Percentiles rank a stretch among this genome's conserved stretches.
phyloP scores from a whole-genome alignment of 2,888 invertebrate species.

The Physocephala rufipes region DNA sequence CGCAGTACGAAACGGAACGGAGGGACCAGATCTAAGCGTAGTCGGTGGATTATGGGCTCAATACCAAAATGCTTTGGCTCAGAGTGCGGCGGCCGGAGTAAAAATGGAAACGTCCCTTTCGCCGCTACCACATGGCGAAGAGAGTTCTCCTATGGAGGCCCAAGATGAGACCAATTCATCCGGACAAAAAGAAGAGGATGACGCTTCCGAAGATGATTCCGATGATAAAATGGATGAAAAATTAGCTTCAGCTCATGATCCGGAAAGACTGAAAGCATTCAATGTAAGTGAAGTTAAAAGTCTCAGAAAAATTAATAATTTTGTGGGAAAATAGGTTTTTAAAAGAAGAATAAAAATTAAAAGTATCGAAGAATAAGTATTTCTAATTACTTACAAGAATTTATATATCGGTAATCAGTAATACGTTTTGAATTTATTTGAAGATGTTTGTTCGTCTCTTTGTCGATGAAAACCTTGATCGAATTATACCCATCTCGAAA shows the following conservation, averaged over 20 bases:
- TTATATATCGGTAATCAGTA: not conserved
- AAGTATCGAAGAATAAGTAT: not conserved
- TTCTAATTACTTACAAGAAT: not conserved
- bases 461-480: conserved; percentile 95
- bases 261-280: conserved; percentile 94
- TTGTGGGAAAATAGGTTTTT: too few relatives aligned
- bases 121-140: conserved; percentile 69
- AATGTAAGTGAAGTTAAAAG: conserved; percentile 75
- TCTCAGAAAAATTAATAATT: not conserved
- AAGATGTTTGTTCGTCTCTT: conserved; percentile 98
- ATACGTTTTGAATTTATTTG: conserved; percentile 47
- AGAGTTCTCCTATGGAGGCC: conserved; percentile 68
- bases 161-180: conserved; percentile 91
- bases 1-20: conserved; percentile 72
- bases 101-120: conserved; percentile 65
- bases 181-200: conserved; percentile 87
- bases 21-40: conserved; percentile 64
- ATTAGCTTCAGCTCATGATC: conserved; percentile 76
- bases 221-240: conserved; percentile 92
- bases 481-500: conserved; percentile 96
- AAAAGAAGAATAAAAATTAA: not conserved
- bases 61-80: conserved; percentile 81
- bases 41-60: conserved; percentile 88
- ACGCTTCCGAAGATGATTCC: conserved; percentile 84
- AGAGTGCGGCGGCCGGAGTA: conserved; percentile 68